Conservation (phyloP, 2,113 vertebrate species). For the Alexandromys fortis region DNA sequence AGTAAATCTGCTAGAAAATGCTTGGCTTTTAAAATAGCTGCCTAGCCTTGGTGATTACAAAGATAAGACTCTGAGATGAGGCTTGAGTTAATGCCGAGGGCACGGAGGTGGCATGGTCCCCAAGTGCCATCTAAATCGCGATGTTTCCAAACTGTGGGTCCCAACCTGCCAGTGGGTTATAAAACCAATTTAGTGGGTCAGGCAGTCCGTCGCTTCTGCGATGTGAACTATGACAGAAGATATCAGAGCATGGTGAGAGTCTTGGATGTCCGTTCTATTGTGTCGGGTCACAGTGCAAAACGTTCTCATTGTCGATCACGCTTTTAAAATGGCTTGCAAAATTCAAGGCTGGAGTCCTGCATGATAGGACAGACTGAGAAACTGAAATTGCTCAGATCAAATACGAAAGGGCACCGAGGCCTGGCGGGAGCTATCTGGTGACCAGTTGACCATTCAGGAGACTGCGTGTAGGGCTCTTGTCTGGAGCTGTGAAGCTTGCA, state of each 20-base stretch:
- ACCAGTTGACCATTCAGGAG: not conserved
- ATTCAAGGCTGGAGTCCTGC: not conserved
- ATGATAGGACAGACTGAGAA: not conserved
- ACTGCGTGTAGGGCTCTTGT: rapidly evolving
- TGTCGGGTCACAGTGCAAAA: not conserved
- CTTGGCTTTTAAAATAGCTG: not conserved
- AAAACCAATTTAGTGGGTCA: not conserved
- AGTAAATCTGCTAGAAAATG: not conserved
- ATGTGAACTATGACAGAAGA: not conserved
- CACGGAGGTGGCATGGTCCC: not conserved
- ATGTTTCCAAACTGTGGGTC: not conserved
- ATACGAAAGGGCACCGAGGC: not conserved
- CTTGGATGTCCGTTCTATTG: not conserved
- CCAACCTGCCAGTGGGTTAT: not conserved
- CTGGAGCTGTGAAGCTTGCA: not conserved
- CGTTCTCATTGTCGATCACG: not conserved
- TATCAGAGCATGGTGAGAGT: not conserved
- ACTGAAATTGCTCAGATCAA: not conserved
- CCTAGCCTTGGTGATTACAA: not conserved
- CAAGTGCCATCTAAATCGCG: not conserved
- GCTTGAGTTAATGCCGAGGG: not conserved
- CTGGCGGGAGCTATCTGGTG: rapidly evolving
- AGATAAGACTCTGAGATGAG: not conserved
- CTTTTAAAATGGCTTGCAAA: not conserved
- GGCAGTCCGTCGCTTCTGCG: not conserved